Conservation (phyloP, 2,797 vertebrate genomes). For the Caiman crocodilus region DNA sequence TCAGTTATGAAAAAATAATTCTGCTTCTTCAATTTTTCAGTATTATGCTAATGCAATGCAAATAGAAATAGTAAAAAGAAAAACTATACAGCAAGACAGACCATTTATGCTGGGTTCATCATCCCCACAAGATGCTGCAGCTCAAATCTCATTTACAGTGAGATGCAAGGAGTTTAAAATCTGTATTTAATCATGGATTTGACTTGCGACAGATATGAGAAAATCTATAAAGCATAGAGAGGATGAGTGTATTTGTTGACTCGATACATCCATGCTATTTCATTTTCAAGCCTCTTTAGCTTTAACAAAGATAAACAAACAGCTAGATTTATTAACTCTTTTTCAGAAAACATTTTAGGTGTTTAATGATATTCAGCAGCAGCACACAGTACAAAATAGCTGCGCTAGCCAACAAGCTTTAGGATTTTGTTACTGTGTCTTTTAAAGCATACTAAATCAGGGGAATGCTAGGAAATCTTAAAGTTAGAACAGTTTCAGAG, state of each 20-base stretch:
- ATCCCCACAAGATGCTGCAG: conserved; percentile 26
- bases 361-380: conserved; percentile 31
- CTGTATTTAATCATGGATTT: conserved; percentile 62
- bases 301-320: conserved; percentile 39
- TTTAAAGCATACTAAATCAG: no score
- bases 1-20: conserved; percentile 27
- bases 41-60: conserved; percentile 59
- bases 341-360: conserved; percentile 41
- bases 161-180: conserved; percentile 54
- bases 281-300: conserved; percentile 41
- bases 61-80: conserved; percentile 39
- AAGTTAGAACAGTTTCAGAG: no score
- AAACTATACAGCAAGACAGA: conserved; percentile 16
- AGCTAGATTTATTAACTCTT: conserved; percentile 54
- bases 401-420: conserved; percentile 24
- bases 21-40: conserved; percentile 47
- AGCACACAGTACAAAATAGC: background rate
- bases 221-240: conserved; percentile 43
- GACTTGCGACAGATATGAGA: conserved; percentile 22
- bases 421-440: no score
- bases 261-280: conserved; percentile 26
- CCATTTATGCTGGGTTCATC: conserved; percentile 18
- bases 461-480: no score
- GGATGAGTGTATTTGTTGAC: conserved; percentile 37
- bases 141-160: conserved; percentile 61